Evolutionary conservation across 92 coral and sea anemone species (phyloP).

Genomic region (Heliopora coerulea): DNA sequence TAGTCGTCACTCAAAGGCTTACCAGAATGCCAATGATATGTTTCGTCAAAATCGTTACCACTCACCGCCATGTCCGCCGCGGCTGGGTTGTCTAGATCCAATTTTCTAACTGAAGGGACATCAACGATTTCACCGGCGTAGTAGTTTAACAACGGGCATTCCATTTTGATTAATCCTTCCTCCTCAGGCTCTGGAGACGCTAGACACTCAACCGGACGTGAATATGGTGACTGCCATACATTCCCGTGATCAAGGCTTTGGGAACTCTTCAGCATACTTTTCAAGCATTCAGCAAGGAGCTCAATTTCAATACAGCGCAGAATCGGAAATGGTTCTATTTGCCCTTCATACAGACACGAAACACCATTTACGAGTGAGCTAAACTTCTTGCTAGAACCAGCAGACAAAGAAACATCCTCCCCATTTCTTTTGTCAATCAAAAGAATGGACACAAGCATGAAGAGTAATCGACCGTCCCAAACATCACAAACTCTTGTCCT

Average conservation of each 20-base stretch:
- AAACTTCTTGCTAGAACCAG: not conserved
- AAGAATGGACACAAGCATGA: not conserved
- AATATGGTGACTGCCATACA: not conserved
- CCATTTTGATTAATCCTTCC: constrained; percentile 43
- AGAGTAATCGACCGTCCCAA: constrained; percentile 40
- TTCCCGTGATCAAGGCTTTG: not conserved
- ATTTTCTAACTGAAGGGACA: constrained; percentile 1
- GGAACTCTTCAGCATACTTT: not conserved
- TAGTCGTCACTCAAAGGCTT: constrained; percentile 66
- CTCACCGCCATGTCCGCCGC: constrained; percentile 35
- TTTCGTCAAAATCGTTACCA: constrained; percentile 68
- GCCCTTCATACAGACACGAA: constrained; percentile 8
- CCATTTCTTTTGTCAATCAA: constrained; percentile 7
- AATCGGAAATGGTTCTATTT: constrained; percentile 18
- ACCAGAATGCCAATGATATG: constrained; percentile 70
- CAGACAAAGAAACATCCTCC: constrained; percentile 1
- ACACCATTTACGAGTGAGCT: constrained; percentile 22
- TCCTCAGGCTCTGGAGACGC: not conserved
- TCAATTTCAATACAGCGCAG: not conserved
- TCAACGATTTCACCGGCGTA: constrained; percentile 51
- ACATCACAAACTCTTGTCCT: constrained; percentile 15
- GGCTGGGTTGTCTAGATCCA: constrained; percentile 25
- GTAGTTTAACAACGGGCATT: constrained; percentile 49
- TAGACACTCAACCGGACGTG: not conserved
- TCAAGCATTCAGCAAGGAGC: not conserved